Evolutionary conservation across 2,888 invertebrate species (phyloP), one percentile per base, ranked within the genome.

Genomic region (Catocala nupta): DNA sequence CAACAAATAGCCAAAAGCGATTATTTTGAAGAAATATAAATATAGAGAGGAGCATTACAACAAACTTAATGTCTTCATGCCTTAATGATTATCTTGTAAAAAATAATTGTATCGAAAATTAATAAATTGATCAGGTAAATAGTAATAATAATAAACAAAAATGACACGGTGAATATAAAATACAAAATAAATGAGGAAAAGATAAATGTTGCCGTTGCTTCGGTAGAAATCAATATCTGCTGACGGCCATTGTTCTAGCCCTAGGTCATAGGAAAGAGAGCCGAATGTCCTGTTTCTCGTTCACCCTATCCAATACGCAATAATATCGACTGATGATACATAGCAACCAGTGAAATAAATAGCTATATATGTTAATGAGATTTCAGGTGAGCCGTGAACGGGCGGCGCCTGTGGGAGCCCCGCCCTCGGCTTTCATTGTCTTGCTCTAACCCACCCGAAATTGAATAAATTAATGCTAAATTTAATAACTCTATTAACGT

Each of bases 381-480:
- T 83, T 83, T 80, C 93, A 92, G 93, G 93, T 93, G 85, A 85
- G 81, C 43, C 70, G 71, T 63, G 72, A 81, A 81, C 83, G 86
- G 91, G 93, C 90, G 91, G 87, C 42, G 83, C 81, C 62, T 16
- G 25, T 13, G 50, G 25, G 69, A 48, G 87, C 90, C 75, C 91
- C 93, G 91, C 92, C 93, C 89, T 81, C 70, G 63, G 72, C 86
- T 81, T 76, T 90, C 90, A 89, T 92, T 93, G 91, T 93, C 89
- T 89, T 80, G 79, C 77, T 72, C 78, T 66, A 75, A 70, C 82
- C 75, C 82, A 66, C 70, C 71, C 81, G 71, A 92, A 94, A 94
- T 93, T 91, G 93, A 93, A 94, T 94, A 92, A 93, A 94, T 93
- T 94, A 94, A 88, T 87, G 88, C 73, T 81, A 88, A 93, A 93